Base-by-base conservation (phyloP, 1,140 invertebrate species). In the Pseudomyrmex dendroicus region DNA sequence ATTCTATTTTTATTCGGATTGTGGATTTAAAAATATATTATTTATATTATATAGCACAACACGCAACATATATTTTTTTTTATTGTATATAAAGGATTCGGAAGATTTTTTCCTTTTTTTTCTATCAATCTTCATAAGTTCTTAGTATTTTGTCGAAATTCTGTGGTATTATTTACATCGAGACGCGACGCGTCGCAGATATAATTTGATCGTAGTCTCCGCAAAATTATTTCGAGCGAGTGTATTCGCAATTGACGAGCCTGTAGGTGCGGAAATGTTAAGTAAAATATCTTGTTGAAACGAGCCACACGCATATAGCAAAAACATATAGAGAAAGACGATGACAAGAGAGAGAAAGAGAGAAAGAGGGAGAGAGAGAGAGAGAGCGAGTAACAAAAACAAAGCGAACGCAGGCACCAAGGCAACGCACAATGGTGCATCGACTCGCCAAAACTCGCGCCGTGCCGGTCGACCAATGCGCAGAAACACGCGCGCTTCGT, bases 371-470 rank as follows among this genome's bases (percentile, higher is more conserved):
- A 9, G 13, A 68, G 13, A 52, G 35, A n/a, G 35, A 64, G 22
- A 15, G 13, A 67, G 56, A 50, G 54, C 35, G 48, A 88, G 72
- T 76, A 85, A 86, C 70, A 86, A 90, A 90, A 91, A 91, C 85
- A 90, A 91, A 91, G 84, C 73, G 73, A 74, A 90, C 89, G 85
- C 89, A 90, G 86, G 86, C 86, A 85, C 83, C 86, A 82, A 74
- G 82, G 86, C 83, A 92, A 90, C 62, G 35, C 89, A 72, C 90
- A 91, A 91, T 91, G 89, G 91, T 86, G 90, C 92, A 92, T 92
- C 91, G 91, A 92, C 91, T 91, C 91, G 91, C 89, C 91, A 92
- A 92, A 93, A 92, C 86, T 88, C 73, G 78, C 73, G 78, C 68
- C 73, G 70, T 54, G 62, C 62, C 62, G 48, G 73, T 48, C 73